These are phyloP conservation scores for Calameuta idolon DNA, from an alignment of 2,888 invertebrate genomes.

Conservation along the genomic window DNA sequence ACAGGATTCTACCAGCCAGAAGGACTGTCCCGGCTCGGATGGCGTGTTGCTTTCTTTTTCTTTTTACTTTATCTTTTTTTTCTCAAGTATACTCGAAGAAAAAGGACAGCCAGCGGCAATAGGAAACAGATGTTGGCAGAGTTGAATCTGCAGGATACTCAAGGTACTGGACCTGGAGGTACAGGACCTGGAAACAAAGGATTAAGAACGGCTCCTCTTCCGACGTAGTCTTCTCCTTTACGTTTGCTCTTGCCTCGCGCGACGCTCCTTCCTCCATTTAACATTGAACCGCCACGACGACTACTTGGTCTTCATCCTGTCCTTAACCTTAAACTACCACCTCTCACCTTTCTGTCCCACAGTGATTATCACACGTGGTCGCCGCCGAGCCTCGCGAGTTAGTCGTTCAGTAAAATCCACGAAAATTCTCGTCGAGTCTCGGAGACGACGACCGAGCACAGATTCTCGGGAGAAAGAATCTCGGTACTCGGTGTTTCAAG, in stretches of 20 bases:
- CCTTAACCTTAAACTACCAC: too few species aligned
- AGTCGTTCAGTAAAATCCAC: too few species aligned
- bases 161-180: conserved; percentile 65
- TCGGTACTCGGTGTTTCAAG: neutral
- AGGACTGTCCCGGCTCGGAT: too few species aligned
- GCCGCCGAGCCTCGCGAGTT: too few species aligned
- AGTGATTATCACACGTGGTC: too few species aligned
- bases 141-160: conserved; percentile 65
- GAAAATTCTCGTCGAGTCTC: too few species aligned
- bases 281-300: conserved; percentile 24
- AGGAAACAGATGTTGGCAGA: conserved; percentile 59
- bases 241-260: conserved; percentile 37
- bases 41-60: conserved; percentile 10
- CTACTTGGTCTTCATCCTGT: too few species aligned
- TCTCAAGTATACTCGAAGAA: conserved; percentile 19
- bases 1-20: too few species aligned
- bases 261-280: conserved; percentile 31
- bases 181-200: conserved; percentile 68
- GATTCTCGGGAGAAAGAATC: too few species aligned
- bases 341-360: too few species aligned
- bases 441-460: too few species aligned
- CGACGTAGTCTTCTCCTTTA: conserved; percentile 28
- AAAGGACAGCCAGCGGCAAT: conserved; percentile 62
- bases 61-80: conserved; percentile 32
- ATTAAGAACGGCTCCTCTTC: conserved; percentile 57